Percentiles rank a stretch among this genome's conserved stretches.
Conservation (phyloP, 2,797 vertebrate species). For the Sparidentex hasta region DNA sequence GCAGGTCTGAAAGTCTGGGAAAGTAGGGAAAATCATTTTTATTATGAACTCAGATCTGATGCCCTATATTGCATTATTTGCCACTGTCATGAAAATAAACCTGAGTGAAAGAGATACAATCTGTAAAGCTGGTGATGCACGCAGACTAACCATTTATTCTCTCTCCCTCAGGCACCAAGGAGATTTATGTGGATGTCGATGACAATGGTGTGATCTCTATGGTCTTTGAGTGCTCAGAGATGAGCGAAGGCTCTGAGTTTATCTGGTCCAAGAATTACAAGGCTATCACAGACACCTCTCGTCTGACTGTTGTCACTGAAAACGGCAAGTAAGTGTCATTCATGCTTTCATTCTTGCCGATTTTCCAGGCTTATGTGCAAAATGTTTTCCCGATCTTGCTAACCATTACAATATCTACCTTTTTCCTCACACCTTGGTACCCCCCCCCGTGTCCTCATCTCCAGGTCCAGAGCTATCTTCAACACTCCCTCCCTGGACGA, state of each 20-base stretch:
- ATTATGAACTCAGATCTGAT: neutral
- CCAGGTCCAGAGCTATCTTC: constrained; percentile 94
- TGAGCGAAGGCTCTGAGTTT: constrained; percentile 92
- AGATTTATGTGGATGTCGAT: constrained; percentile 93
- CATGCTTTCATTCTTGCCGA: neutral
- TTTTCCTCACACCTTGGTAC: neutral
- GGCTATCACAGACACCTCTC: constrained; percentile 88
- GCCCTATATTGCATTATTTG: neutral
- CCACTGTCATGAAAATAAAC: neutral
- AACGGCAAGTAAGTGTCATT: constrained; percentile 87
- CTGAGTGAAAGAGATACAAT: neutral
- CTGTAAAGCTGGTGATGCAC: neutral
- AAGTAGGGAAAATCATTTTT: constrained; percentile 14
- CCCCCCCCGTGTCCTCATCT: constrained; percentile 18
- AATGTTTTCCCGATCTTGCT: neutral
- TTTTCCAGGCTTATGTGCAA: neutral
- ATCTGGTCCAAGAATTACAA: constrained; percentile 98
- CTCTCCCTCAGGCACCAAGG: constrained; percentile 90
- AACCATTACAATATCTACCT: constrained; percentile 2
- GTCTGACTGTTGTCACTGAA: constrained; percentile 90
- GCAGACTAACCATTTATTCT: constrained; percentile 20
- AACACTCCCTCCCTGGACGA: constrained; percentile 94
- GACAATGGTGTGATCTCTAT: constrained; percentile 96
- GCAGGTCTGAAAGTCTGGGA: constrained; percentile 33
- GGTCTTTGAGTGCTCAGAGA: constrained; percentile 95